Evolutionary conservation across 2,888 invertebrate genomes (phyloP), one percentile per base, ranked within the genome.

Genomic region (Sclerodermus sp.): DNA sequence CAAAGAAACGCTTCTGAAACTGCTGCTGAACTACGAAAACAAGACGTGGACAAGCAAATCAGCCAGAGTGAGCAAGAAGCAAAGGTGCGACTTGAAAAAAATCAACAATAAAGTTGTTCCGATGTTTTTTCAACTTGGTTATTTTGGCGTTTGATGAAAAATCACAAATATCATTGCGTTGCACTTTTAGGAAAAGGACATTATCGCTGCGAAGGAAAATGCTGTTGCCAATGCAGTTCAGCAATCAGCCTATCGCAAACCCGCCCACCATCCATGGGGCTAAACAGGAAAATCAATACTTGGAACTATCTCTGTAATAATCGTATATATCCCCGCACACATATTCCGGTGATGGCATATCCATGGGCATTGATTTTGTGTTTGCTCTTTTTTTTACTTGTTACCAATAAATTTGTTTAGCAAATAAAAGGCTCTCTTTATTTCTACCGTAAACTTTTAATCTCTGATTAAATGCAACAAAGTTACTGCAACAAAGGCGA

Each of bases 1-100:
- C 87, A 88, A 51, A 83, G 84, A 34, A 86, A 86, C 13, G 89
- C 89, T 0, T 83, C 84, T 54, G 85, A 84, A 42, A 88, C 87
- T 46, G 89, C 89, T 0, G 86, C 85, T 1, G 85, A 88, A 66
- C 82, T 89, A 43, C 86, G 86, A 59, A 86, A 83, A 66, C 77
- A 76, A 50, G 77, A 78, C 41, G 77, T 76, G 8, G 77, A 78
- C 48, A 77, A 73, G 51, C 77, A 78, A 52, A 76, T 78, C 38
- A 70, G 55, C 42, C 71, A 71, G 48, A 77, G 69, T 51, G 77
- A 77, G 40, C 66, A 67, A 37, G 77, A 78, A 47, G 77, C 77
- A 9, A 76, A 70, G 71, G 76, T 76, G 39, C 51, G 9, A n/a
- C n/a, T n/a, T n/a, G n/a, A n/a, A n/a, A n/a, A n/a, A n/a, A n/a